Percentiles rank a stretch among this genome's conserved stretches.
Evolutionary conservation across 1,140 invertebrate genomes (phyloP).

Genomic region (Neotoxoptera formosana): DNA sequence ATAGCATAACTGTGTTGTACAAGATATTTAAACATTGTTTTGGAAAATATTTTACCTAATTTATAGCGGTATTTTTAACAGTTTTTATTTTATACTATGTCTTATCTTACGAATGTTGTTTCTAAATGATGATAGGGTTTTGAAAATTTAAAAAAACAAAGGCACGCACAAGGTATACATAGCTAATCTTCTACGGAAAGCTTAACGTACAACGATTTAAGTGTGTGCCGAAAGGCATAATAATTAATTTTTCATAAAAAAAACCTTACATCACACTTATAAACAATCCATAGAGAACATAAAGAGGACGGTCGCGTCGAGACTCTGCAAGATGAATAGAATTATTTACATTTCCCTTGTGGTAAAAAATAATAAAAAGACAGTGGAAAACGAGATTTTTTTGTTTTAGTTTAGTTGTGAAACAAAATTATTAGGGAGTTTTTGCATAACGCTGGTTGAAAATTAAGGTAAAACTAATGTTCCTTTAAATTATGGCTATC

Average conservation of each 20-base stretch:
- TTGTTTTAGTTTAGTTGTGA: not conserved
- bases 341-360: constrained; percentile 4
- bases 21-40: no score
- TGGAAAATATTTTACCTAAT: no score
- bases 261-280: constrained; percentile 5
- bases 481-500: no score
- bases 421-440: not conserved
- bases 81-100: not conserved
- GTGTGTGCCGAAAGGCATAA: not conserved
- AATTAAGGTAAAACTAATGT: no score
- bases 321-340: not conserved
- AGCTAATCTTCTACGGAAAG: not conserved
- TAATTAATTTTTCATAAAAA: constrained; percentile 36
- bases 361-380: not conserved
- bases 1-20: no score
- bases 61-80: not conserved
- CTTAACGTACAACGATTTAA: not conserved
- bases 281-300: not conserved
- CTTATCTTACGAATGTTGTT: not conserved
- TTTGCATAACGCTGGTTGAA: no score
- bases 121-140: constrained; percentile 24
- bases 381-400: not conserved
- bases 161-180: not conserved
- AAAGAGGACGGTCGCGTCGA: not conserved
- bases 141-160: not conserved